phyloP scores from a whole-genome alignment of 1,140 invertebrate genomes.

The Hypsibius dujardini region DNA sequence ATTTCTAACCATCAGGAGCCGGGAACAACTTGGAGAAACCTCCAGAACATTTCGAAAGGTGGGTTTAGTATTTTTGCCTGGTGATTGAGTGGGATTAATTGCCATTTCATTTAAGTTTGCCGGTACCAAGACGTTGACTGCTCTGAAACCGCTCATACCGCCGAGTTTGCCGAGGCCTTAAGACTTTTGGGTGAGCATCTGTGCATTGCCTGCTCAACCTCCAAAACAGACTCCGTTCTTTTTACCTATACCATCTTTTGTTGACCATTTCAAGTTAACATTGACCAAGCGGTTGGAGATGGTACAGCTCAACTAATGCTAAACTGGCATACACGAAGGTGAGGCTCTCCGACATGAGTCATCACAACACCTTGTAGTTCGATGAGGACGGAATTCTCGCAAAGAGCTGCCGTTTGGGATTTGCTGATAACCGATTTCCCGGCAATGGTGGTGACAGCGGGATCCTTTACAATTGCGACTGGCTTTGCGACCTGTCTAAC shows the following conservation, averaged over 20 bases:
- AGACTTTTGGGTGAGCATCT: background rate
- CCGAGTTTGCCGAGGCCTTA: constrained; percentile 15
- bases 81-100: background rate
- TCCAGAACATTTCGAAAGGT: constrained; percentile 8
- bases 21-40: constrained; percentile 8
- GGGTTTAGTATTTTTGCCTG: background rate
- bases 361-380: too few relatives aligned
- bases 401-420: too few relatives aligned
- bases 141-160: background rate
- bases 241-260: background rate
- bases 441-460: too few relatives aligned
- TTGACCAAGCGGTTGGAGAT: too few relatives aligned
- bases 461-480: too few relatives aligned
- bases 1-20: background rate
- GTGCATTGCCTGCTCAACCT: background rate
- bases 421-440: too few relatives aligned
- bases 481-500: too few relatives aligned
- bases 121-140: background rate
- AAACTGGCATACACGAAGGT: too few relatives aligned
- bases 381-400: too few relatives aligned
- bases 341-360: too few relatives aligned
- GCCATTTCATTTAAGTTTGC: background rate
- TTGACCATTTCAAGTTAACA: background rate
- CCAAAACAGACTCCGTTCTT: too few relatives aligned
- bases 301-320: too few relatives aligned